Conservation (phyloP, 2,888 invertebrate genomes). For the Plemyria rubiginata region DNA sequence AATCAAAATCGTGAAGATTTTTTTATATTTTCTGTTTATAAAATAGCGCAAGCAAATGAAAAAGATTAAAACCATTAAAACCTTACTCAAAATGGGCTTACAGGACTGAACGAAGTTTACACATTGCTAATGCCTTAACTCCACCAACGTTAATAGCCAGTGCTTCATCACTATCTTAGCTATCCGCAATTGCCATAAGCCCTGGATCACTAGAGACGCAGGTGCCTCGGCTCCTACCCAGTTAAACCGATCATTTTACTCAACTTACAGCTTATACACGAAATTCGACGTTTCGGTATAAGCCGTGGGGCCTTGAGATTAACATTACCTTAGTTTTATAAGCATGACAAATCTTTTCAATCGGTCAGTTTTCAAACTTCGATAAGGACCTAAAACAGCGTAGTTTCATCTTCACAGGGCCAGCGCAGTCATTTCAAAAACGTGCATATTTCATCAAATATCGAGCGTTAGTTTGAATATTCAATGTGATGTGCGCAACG, state of each 20-base stretch:
- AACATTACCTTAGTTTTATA: constrained; percentile 43
- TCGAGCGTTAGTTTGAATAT: constrained; percentile 50
- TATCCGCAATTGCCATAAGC: constrained; percentile 62
- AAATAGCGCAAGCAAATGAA: neutral
- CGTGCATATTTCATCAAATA: constrained; percentile 50
- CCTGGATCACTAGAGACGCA: constrained; percentile 65
- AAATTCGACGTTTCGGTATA: constrained; percentile 44
- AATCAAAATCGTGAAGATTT: too few species aligned
- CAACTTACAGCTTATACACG: constrained; percentile 51
- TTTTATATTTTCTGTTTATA: neutral
- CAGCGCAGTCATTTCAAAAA: constrained; percentile 45
- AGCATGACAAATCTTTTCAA: constrained; percentile 26
- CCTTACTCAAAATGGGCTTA: constrained; percentile 37
- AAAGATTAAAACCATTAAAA: constrained; percentile 14
- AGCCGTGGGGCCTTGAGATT: constrained; percentile 46
- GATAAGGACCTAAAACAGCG: constrained; percentile 22
- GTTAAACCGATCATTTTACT: constrained; percentile 63
- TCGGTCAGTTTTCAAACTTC: constrained; percentile 2
- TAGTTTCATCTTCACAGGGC: constrained; percentile 45
- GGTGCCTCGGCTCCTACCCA: constrained; percentile 57
- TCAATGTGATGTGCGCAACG: constrained; percentile 48
- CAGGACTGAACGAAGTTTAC: constrained; percentile 40
- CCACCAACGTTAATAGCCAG: constrained; percentile 62
- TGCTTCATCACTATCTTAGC: constrained; percentile 70
- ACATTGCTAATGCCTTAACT: constrained; percentile 55